Percentiles rank a stretch among this genome's conserved stretches.
phyloP scores from a whole-genome alignment of 37 sponge, comb jelly and placozoan species.

The Lycopodina hypogea region DNA sequence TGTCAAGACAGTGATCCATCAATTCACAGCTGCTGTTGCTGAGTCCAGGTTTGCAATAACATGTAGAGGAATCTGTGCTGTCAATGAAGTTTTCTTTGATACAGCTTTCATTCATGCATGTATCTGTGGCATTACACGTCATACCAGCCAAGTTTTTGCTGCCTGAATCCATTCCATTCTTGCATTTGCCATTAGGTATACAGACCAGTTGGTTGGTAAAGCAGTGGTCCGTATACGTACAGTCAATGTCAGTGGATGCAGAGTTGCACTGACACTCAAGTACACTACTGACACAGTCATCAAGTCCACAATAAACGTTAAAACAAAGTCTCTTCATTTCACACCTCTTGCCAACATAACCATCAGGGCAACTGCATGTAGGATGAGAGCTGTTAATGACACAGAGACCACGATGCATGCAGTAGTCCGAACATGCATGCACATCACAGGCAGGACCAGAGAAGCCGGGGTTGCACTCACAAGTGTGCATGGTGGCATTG shows the following conservation, averaged over 20 bases:
- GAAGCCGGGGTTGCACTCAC: slow-evolving; percentile 46
- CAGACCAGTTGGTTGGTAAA: too few relatives aligned
- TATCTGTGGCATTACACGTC: slow-evolving; percentile 38
- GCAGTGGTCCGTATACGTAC: too few relatives aligned
- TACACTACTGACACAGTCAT: too few relatives aligned
- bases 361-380: neutral
- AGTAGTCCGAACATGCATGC: too few relatives aligned
- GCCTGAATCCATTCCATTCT: neutral
- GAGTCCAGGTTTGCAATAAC: slow-evolving; percentile 45
- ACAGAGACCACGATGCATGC: too few relatives aligned
- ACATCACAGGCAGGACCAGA: too few relatives aligned
- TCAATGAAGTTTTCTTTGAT: slow-evolving; percentile 32
- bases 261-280: too few relatives aligned
- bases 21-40: slow-evolving; percentile 40
- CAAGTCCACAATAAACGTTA: neutral
- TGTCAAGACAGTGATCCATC: slow-evolving; percentile 46
- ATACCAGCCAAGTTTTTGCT: slow-evolving; percentile 32
- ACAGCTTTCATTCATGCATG: slow-evolving; percentile 12
- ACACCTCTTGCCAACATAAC: slow-evolving; percentile 35
- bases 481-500: neutral
- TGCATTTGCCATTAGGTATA: neutral
- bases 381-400: too few relatives aligned
- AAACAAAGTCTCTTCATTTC: neutral
- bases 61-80: slow-evolving; percentile 17
- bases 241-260: too few relatives aligned